These are phyloP conservation scores for Tragelaphus imberbis DNA, from an alignment of 2,113 vertebrate species.

Conservation along the genomic window DNA sequence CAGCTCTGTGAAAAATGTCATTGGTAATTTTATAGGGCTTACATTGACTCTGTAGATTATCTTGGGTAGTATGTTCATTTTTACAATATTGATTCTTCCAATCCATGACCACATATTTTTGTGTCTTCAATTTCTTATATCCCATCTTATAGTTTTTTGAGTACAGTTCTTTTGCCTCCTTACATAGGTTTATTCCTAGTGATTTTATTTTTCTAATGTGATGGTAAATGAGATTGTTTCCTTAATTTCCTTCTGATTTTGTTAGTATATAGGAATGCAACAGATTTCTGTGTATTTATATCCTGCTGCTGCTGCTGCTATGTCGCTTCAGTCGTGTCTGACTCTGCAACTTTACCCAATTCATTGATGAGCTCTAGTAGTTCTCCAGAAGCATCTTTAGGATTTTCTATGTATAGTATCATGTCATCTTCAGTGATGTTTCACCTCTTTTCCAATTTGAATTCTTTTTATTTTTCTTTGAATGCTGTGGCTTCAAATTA, in stretches of 20 bases:
- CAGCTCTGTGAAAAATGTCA: background rate
- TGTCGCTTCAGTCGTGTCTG: too few relatives aligned
- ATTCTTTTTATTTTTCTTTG: background rate
- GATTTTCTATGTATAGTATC: background rate
- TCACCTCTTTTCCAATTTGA: background rate
- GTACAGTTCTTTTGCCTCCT: background rate
- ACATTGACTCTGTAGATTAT: background rate
- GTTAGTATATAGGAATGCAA: background rate
- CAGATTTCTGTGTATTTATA: background rate
- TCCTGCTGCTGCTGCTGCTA: too few relatives aligned
- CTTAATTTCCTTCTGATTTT: background rate
- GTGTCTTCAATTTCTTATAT: background rate
- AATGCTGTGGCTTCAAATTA: background rate
- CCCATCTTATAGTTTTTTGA: background rate
- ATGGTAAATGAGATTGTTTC: background rate
- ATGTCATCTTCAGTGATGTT: background rate
- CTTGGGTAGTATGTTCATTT: background rate
- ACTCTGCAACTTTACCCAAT: background rate
- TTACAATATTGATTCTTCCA: background rate
- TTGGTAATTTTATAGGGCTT: background rate
- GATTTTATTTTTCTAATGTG: background rate
- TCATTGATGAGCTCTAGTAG: background rate
- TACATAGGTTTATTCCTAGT: background rate
- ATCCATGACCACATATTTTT: background rate
- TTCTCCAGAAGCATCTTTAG: background rate